These are phyloP conservation scores for Ostrea edulis DNA, from an alignment of 1,140 invertebrate species.

Conservation along the genomic window DNA sequence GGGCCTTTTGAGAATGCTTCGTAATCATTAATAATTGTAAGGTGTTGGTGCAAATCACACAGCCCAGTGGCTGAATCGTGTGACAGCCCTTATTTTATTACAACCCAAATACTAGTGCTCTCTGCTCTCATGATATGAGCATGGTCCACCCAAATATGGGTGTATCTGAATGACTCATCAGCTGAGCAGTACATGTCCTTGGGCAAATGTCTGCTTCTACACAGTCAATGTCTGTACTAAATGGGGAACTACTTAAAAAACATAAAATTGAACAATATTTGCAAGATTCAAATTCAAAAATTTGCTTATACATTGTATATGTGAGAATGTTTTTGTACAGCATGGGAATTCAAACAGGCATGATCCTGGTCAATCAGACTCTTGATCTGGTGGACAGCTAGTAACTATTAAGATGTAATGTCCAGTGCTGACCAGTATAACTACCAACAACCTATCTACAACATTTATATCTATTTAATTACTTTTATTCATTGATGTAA, in stretches of 20 bases:
- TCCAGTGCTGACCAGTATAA: neutral
- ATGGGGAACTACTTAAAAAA: neutral
- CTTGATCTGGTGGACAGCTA: neutral
- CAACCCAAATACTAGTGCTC: neutral
- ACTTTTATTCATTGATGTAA: constrained; percentile 27
- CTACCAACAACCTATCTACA: neutral
- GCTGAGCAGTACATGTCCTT: neutral
- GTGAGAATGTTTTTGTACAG: neutral
- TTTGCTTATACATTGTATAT: neutral
- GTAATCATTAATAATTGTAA: constrained; percentile 2
- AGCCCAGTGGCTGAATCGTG: constrained; percentile 6
- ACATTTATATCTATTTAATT: constrained; percentile 21
- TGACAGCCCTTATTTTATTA: constrained; percentile 13
- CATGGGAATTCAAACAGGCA: neutral
- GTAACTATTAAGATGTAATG: neutral
- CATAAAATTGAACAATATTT: neutral
- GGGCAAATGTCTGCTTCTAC: neutral
- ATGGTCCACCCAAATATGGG: constrained; percentile 21
- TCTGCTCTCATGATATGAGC: neutral
- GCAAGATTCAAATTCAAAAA: neutral
- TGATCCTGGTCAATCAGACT: neutral
- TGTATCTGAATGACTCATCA: neutral
- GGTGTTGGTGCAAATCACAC: constrained; percentile 23
- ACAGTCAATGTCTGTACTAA: neutral
- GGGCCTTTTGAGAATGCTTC: neutral